Base-by-base conservation (phyloP, 92 coral and sea anemone species). In the Actinernus sp. region DNA sequence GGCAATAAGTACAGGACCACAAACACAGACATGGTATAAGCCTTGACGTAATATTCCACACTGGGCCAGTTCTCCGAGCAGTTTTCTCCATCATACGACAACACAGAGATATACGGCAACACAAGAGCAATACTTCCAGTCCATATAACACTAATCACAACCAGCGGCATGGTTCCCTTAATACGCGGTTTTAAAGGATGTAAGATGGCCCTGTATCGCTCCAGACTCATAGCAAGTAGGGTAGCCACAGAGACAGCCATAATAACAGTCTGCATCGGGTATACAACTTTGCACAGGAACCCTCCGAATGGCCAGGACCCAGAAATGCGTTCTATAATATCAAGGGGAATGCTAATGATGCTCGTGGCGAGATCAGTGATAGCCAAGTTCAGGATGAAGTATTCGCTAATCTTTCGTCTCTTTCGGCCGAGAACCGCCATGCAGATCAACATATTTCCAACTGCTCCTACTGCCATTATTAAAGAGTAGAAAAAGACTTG, bases 371-470 rank as follows among this genome's bases (percentile, higher is more conserved):
- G 77, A 58, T 86, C 97, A 27, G 93, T 87, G 29, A 71, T 78
- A 18, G 97, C 92, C 7, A 92, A 73, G 53, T 92, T 92, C n/a
- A 92, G 86, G 34, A 92, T 92, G 61, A 92, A 92, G 61, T 92
- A 88, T 50, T 92, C 97, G 53, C 97, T 88, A 16, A 83, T 71
- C 37, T 88, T 92, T 30, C 82, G 68, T 55, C 88, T 85, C 55
- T 78, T 84, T 17, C 89, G 89, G 14, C 82, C 55, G 37, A 81
- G 60, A 46, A 92, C 61, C 28, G 85, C 84, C n/a, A 72, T 27
- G 65, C 88, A 83, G 37, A 92, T 92, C 2, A 80, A 25, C 3
- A 79, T 72, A 58, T 92, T 92, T 7, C 92, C 97, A 40, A 71
- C 63, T 2, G 88, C 68, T 23, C 97, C 97, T 3, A 92, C 78